Evolutionary conservation across 2,888 invertebrate genomes (phyloP).

Genomic region (Lasioglossum figueresi): DNA sequence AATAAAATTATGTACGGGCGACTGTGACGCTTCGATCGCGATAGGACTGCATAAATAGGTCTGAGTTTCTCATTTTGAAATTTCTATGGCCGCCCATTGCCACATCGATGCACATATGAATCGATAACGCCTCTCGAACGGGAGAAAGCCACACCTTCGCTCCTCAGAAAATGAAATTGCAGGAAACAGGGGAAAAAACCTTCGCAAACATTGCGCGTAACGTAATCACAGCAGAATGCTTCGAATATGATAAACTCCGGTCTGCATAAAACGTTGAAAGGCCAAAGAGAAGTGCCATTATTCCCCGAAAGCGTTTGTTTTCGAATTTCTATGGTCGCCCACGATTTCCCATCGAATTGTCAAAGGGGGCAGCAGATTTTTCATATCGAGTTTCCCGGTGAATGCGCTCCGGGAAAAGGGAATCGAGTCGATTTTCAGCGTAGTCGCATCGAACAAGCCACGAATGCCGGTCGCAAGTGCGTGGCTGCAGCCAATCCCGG

Average conservation of each 20-base stretch:
- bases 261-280: neutral
- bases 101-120: neutral
- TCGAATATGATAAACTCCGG: neutral
- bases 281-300: neutral
- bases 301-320: neutral
- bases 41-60: too few species aligned
- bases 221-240: neutral
- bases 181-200: neutral
- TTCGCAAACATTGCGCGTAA: neutral
- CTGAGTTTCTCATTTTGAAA: too few species aligned
- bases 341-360: neutral
- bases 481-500: slow-evolving; percentile 72
- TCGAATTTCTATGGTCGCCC: neutral
- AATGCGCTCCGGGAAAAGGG: neutral
- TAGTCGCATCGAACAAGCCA: slow-evolving; percentile 50
- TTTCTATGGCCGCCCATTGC: neutral
- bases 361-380: neutral
- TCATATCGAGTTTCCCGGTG: neutral
- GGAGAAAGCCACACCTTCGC: neutral
- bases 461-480: slow-evolving; percentile 60
- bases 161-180: neutral
- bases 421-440: slow-evolving; percentile 33
- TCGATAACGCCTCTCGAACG: neutral
- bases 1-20: too few species aligned
- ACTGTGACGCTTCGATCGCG: too few species aligned